phyloP scores from a whole-genome alignment of 2,113 vertebrate genomes.

The Gallinago undulata region DNA sequence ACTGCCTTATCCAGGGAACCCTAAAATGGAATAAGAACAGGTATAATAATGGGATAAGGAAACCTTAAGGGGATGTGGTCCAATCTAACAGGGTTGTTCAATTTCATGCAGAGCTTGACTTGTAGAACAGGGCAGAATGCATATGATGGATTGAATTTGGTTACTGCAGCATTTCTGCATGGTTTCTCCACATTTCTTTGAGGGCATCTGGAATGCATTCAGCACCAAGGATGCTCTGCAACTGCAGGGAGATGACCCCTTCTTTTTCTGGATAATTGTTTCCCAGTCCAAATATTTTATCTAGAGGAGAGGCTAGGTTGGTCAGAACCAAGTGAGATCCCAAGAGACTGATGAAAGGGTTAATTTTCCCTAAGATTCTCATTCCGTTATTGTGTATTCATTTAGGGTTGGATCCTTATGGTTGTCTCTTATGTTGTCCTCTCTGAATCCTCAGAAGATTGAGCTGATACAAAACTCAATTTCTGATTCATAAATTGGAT shows the following conservation, averaged over 20 bases:
- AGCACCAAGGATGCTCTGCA: background rate
- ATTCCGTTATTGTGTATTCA: background rate
- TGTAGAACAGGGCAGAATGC: background rate
- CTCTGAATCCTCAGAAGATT: background rate
- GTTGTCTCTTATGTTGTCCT: background rate
- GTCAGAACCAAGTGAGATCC: background rate
- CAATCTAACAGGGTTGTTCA: accelerated
- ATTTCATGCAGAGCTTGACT: background rate
- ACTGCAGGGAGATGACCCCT: background rate
- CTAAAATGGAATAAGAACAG: too few species aligned
- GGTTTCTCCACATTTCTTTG: background rate
- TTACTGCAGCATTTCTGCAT: background rate
- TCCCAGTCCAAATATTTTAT: background rate
- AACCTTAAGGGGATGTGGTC: background rate
- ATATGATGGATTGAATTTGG: background rate
- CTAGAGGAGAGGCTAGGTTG: background rate
- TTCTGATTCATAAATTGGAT: background rate
- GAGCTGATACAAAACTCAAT: background rate
- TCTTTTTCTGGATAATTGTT: background rate
- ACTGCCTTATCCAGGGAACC: background rate
- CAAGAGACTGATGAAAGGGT: background rate
- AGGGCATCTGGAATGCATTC: background rate
- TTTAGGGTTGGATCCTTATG: background rate
- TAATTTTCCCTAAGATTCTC: background rate
- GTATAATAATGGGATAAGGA: too few species aligned